Base-by-base conservation (phyloP, 2,888 invertebrate species). In the Melolontha melolontha region DNA sequence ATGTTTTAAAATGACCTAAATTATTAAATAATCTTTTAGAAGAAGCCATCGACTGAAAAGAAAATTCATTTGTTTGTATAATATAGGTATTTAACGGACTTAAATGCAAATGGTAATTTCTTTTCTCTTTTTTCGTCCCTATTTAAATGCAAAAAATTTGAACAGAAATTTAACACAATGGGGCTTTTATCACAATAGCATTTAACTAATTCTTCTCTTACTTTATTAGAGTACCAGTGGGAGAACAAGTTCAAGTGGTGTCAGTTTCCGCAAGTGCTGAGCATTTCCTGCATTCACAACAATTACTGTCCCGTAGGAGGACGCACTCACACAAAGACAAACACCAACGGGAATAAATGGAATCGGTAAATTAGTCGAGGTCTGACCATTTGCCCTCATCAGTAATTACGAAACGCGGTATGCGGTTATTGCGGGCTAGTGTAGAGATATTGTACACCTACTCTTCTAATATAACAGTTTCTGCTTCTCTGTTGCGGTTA, bases 321-420 rank as follows among this genome's bases (percentile, higher is more conserved):
- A 47, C 8, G 44, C 16, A 57, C 44, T 29, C 44, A 44, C 44
- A 29, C 29, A 34, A 34, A 34, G 34, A 29, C 27, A 42, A 34
- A 10, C 44, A 29, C 16, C 59, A 29, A 17, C 44, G 27, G 44
- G 44, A 59, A 29, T 29, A 59, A 59, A 44, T 59, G 59, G 59
- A 59, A 59, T 47, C 59, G 44, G 44, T 59, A 59, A 59, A 59
- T 59, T 59, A 59, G 59, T 59, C 44, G 59, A 59, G 59, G 59
- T 59, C 47, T 29, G 44, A 59, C 59, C 59, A 44, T 44, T 44
- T 44, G 59, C 59, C 59, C 57, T 29, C 59, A 59, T 59, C 59
- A 59, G 59, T 59, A 59, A 59, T 59, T 59, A 59, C 59, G 22
- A 29, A 44, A 59, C 59, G 59, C 29, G 44, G 59, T 59, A 57